Percentiles rank a stretch among this genome's conserved stretches.
These are phyloP conservation scores for Biston stratarius DNA, from an alignment of 2,888 invertebrate species.

Conservation along the genomic window DNA sequence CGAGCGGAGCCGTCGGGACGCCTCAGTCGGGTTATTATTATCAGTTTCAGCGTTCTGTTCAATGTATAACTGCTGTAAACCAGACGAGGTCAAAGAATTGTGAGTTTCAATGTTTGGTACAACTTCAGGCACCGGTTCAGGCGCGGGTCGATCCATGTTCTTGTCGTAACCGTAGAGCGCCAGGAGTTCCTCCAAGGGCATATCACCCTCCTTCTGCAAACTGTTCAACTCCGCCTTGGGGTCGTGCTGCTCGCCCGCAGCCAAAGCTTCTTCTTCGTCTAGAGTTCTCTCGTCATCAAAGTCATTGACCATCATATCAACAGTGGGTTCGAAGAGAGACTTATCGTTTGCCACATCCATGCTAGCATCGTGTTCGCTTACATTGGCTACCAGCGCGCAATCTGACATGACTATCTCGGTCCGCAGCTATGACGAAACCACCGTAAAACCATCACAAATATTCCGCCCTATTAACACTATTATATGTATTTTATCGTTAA, in stretches of 20 bases:
- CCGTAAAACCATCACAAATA: constrained; percentile 70
- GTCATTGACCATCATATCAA: constrained; percentile 99
- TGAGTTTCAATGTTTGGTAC: constrained; percentile 65
- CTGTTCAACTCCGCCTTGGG: constrained; percentile 95
- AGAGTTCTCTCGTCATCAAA: constrained; percentile 98
- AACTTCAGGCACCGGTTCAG: constrained; percentile 71
- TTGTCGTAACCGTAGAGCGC: constrained; percentile 94
- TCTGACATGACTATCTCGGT: constrained; percentile 83
- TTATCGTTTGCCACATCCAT: constrained; percentile 86
- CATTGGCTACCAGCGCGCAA: constrained; percentile 84
- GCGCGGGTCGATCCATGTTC: constrained; percentile 74
- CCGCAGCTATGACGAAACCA: constrained; percentile 63
- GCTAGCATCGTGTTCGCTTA: constrained; percentile 84
- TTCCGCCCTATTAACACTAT: constrained; percentile 52
- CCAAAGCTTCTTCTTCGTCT: constrained; percentile 98
- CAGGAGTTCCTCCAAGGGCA: constrained; percentile 97
- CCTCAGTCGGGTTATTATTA: constrained; percentile 58
- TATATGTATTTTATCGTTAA: constrained; percentile 50
- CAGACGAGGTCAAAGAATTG: constrained; percentile 57
- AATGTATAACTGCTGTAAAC: constrained; percentile 75
- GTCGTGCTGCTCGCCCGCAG: constrained; percentile 94
- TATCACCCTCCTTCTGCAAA: constrained; percentile 97
- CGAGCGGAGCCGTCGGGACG: constrained; percentile 81
- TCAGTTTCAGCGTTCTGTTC: constrained; percentile 59
- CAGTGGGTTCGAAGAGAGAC: constrained; percentile 94